Evolutionary conservation across 2,888 invertebrate species (phyloP), one percentile per base, ranked within the genome.

Genomic region (Agonopterix heracliana): DNA sequence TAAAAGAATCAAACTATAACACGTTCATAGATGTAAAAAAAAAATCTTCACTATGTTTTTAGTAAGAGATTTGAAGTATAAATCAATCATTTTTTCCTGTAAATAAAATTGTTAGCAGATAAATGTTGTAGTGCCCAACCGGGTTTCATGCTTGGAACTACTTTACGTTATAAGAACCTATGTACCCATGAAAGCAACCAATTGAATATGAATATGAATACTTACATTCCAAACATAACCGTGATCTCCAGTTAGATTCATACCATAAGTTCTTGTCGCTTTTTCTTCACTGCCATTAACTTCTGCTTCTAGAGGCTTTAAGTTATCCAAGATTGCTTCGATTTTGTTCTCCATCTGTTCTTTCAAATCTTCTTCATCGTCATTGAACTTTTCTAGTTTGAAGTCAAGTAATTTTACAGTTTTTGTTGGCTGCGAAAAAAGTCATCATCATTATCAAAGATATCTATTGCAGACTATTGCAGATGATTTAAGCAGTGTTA

Each of bases 201-300:
- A n/a, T n/a, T n/a, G n/a, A n/a, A n/a, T n/a, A n/a, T n/a, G n/a
- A 42, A 9, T 2, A 40, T 2, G 7, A 13, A 42, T 46, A 62
- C 71, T 66, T 51, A 71, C 71, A 48, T 69, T 69, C 72, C 71
- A 71, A 2, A 69, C 61, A 34, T 56, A 48, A 1, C 72, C 72
- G 1, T 47, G 41, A 3, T 59, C 55, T 1, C 49, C 53, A 0
- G 50, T 55, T 7, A 72, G 34, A 5, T 53, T 61, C 65, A 72
- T 66, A 0, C 71, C 67, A 40, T 59, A 64, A 2, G 64, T 64
- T 26, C 51, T 58, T 1, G 51, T 41, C 14, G n/a, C 12, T n/a
- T 11, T 17, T 45, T 34, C 34, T 38, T 40, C 46, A 40, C 3
- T 43, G 1, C 2, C 34, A 48, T 42, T 5, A 5, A 7, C n/a